Percentiles rank a stretch among this genome's conserved stretches.
Evolutionary conservation across 2,888 invertebrate species (phyloP).

Genomic region (Physocephala rufipes): DNA sequence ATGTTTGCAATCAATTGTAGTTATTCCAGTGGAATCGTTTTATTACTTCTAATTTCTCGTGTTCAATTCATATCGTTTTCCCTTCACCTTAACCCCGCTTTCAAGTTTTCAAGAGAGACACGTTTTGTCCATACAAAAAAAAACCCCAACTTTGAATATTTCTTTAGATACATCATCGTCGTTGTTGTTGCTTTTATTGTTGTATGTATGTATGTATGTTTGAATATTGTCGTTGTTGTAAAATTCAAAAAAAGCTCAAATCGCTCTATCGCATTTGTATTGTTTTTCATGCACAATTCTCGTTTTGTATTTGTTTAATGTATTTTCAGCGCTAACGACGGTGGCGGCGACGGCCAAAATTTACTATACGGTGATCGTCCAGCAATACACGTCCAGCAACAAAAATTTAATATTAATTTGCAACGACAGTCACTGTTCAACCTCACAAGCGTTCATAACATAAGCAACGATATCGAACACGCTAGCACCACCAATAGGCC

Average conservation of each 20-base stretch:
- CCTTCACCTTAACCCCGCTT: background rate
- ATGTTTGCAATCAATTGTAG: background rate
- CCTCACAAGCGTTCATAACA: slow-evolving; percentile 62
- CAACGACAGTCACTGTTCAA: slow-evolving; percentile 65
- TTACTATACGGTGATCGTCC: slow-evolving; percentile 59
- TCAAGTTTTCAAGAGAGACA: background rate
- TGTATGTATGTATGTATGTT: too few species aligned
- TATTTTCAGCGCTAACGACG: slow-evolving; percentile 60
- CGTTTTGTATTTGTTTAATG: slow-evolving; percentile 48
- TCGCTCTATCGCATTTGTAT: background rate
- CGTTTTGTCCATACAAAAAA: slow-evolving; percentile 2
- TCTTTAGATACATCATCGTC: slow-evolving; percentile 18
- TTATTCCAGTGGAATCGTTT: slow-evolving; percentile 9
- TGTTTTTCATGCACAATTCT: slow-evolving; percentile 50
- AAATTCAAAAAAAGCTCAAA: background rate
- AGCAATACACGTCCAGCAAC: slow-evolving; percentile 44
- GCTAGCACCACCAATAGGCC: slow-evolving; percentile 37
- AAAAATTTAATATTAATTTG: slow-evolving; percentile 61
- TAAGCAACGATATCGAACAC: slow-evolving; percentile 45
- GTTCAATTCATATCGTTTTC: background rate
- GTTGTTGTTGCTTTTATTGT: too few species aligned
- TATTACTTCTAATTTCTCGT: background rate
- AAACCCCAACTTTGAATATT: slow-evolving; percentile 19
- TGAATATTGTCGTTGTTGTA: slow-evolving; percentile 11
- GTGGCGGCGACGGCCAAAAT: too few species aligned